A percentile compares a stretch with the other conserved stretches of the same genome.
Evolutionary conservation across 2,797 vertebrate genomes (phyloP).

Genomic region (Austrolebias charrua): DNA sequence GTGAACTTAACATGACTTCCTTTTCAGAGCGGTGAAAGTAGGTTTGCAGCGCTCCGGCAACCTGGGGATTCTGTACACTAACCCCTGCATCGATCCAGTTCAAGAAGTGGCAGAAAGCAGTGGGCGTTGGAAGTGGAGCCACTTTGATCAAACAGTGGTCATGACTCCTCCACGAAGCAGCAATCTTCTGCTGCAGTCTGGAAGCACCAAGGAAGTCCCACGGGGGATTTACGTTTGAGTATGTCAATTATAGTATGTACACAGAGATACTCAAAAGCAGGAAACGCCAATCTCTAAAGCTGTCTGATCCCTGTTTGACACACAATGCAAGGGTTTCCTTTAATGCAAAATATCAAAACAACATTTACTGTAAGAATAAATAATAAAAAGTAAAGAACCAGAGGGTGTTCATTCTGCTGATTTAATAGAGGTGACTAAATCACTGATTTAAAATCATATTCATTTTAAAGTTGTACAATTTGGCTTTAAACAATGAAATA

Average conservation of each 20-base stretch:
- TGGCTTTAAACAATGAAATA: no score
- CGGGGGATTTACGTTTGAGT: conserved; percentile 65
- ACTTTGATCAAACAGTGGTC: conserved; percentile 79
- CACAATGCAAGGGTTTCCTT: conserved; percentile 23
- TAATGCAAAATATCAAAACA: conserved; percentile 2
- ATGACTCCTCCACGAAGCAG: conserved; percentile 72
- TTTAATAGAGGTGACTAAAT: no score
- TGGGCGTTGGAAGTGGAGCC: conserved; percentile 69
- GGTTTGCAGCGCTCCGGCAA: conserved; percentile 60
- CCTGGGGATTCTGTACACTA: conserved; percentile 71
- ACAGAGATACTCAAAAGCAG: conserved; percentile 56
- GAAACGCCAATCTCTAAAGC: conserved; percentile 52
- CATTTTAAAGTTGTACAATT: no score
- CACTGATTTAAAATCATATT: no score
- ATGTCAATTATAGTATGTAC: conserved; percentile 72
- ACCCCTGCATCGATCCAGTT: conserved; percentile 76
- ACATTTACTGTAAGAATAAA: neutral
- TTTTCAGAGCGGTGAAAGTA: conserved; percentile 49
- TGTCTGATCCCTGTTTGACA: conserved; percentile 43
- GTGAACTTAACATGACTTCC: conserved; percentile 76
- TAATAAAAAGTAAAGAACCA: neutral
- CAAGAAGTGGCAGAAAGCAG: conserved; percentile 70
- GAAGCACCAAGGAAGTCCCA: conserved; percentile 66
- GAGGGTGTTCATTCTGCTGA: no score
- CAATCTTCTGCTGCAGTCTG: conserved; percentile 71